Base-by-base conservation (phyloP, 92 coral and sea anemone species). In the Zoanthus sansibaricus region DNA sequence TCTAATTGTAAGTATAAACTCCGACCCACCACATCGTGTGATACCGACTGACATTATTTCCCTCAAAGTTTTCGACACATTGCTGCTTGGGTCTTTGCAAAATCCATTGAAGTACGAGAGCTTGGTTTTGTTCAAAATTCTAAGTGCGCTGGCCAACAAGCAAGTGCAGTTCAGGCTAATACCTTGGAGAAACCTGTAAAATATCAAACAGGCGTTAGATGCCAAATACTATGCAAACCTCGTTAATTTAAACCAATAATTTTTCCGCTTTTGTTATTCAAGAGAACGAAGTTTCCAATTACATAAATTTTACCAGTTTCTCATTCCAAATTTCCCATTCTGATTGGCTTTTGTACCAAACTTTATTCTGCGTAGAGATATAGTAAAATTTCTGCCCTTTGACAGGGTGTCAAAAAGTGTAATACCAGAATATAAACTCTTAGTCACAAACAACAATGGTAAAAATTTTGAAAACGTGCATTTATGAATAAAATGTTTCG, bases 101-200 rank as follows among this genome's bases (percentile, higher is more conserved):
- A 64, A 44, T 64, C 85, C 85, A 9, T 51, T 64, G 61, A 80
- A 45, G 62, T 80, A 80, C 56, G 31, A 45, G 37, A 80, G 44
- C n/a, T 66, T 49, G 16, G 74, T 80, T 80, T 80, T 80, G 74
- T 80, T 80, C 58, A 80, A 52, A 66, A 80, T 80, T 70, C 21
- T 80, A 42, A 80, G 73, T 6, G 85, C 74, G 13, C 85, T 80
- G 64, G 74, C 75, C 61, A 80, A 17, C 85, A 80, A 44, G 8
- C 85, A 80, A 25, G 74, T 80, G 62, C 85, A 80, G n/a, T 45
- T 64, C 20, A 80, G 45, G 13, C 13, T 64, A 68, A 64, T 80
- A 16, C 85, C 85, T 21, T 80, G 85, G 21, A 80, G 85, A 66
- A 80, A 80, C 3, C 85, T 80, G 42, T 8, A 80, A 20, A 45